Base-by-base conservation (phyloP, 2,888 invertebrate genomes). In the Microdon myrmicae region DNA sequence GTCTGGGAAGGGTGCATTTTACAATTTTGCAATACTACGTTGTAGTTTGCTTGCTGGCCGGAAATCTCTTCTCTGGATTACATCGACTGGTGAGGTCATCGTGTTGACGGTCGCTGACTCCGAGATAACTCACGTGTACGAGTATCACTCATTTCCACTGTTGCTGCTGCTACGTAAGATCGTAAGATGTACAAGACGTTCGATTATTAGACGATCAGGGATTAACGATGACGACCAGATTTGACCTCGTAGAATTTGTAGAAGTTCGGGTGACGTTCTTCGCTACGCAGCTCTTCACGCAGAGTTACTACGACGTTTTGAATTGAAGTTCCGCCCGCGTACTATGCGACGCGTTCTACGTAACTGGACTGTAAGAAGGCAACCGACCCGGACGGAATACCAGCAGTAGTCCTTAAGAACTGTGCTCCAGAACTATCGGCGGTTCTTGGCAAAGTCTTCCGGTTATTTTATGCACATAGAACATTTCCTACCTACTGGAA, bases 111-210 rank as follows among this genome's bases (percentile, higher is more conserved):
- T 29, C 14, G 29, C 6, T 29, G 29, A 14, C 14, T 13, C 29
- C 14, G 29, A 29, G 2, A 29, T 29, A 29, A 29, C 8, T 29
- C 14, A 14, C 12, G n/a, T n/a, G n/a, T n/a, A n/a, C 82, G 79
- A 68, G 74, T 75, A 69, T 79, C 79, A 67, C 76, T 70, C 79
- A 80, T 80, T 26, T 28, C 12, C 22, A 23, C 20, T 29, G 26
- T 16, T 34, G 10, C 12, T 20, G 26, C 9, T 7, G 20, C 3
- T 12, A 10, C 48, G 14, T 29, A 31, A 16, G 45, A 39, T 25
- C 29, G 25, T 7, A 28, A 28, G 37, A 22, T 22, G 22, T 32
- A 34, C 8, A 19, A 8, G 35, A 25, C 35, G 23, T 5, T 19
- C n/a, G 28, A 13, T 44, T 14, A n/a, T n/a, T 9, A 17, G 22